Conservation (phyloP, 2,797 vertebrate genomes). For the Glossophaga mutica region DNA sequence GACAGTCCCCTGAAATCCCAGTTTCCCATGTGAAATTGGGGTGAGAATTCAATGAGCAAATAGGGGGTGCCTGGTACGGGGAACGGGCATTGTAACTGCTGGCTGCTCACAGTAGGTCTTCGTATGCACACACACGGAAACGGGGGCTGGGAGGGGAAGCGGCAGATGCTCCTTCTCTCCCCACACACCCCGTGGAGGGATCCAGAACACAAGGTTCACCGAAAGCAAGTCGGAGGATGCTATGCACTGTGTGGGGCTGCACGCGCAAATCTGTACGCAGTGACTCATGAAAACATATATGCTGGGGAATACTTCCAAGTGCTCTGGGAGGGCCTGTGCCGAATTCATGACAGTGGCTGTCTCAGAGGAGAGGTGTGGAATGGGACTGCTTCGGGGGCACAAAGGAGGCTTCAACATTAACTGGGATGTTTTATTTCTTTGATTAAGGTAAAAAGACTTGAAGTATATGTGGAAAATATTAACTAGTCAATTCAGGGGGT, state of each 20-base stretch:
- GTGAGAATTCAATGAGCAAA: neutral
- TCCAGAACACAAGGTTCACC: no score
- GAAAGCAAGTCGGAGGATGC: neutral
- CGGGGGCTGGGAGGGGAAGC: neutral
- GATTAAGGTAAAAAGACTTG: conserved; percentile 39
- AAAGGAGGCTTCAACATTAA: conserved; percentile 11
- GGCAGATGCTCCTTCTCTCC: neutral
- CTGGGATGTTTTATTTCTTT: conserved; percentile 32
- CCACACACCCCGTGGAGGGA: neutral
- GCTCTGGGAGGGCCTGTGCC: neutral
- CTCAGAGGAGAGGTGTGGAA: neutral
- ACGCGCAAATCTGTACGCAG: neutral
- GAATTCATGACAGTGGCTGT: neutral
- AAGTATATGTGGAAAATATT: conserved; percentile 26
- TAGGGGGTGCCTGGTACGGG: fast-evolving
- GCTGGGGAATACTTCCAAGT: neutral
- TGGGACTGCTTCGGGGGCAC: neutral
- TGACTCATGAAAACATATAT: neutral
- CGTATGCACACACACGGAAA: fast-evolving
- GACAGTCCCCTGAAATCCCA: neutral
- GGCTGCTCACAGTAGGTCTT: neutral
- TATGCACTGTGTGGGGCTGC: fast-evolving
- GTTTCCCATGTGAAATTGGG: neutral
- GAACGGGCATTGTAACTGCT: fast-evolving
- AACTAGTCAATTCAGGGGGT: conserved; percentile 22